These are phyloP conservation scores for Paralinhomoeus sp. DNA, from an alignment of 2,888 invertebrate species.

Conservation along the genomic window DNA sequence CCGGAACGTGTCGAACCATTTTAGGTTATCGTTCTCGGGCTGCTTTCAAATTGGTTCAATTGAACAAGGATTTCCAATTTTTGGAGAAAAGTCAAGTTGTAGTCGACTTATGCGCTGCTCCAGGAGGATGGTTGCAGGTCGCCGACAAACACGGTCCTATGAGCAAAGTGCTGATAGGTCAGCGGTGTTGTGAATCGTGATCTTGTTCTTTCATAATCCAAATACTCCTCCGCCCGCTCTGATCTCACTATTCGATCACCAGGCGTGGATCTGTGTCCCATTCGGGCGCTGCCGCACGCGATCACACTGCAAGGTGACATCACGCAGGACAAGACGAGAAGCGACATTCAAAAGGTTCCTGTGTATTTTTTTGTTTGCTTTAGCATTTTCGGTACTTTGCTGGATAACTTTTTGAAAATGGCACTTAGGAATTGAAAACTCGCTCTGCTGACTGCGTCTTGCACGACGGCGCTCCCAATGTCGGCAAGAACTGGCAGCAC, in stretches of 20 bases:
- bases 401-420: slow-evolving; percentile 51
- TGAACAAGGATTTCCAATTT: slow-evolving; percentile 90
- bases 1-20: slow-evolving; percentile 5
- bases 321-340: slow-evolving; percentile 50
- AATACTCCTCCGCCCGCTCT: neutral
- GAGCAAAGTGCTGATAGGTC: slow-evolving; percentile 66
- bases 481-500: slow-evolving; percentile 73
- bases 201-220: neutral
- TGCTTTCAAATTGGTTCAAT: slow-evolving; percentile 92
- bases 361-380: too few relatives aligned
- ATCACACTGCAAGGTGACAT: slow-evolving; percentile 78
- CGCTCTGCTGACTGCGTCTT: slow-evolving; percentile 93
- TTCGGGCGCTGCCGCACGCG: slow-evolving; percentile 66
- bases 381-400: neutral
- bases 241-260: slow-evolving; percentile 3
- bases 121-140: slow-evolving; percentile 92
- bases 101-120: slow-evolving; percentile 92
- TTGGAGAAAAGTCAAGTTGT: slow-evolving; percentile 82
- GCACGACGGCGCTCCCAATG: slow-evolving; percentile 94
- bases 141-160: slow-evolving; percentile 92
- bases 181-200: neutral
- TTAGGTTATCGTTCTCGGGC: slow-evolving; percentile 84
- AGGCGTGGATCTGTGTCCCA: slow-evolving; percentile 83
- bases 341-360: slow-evolving; percentile 15
- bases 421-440: too few relatives aligned